Conservation (phyloP, 2,113 vertebrate genomes). For the Plecotus auritus region DNA sequence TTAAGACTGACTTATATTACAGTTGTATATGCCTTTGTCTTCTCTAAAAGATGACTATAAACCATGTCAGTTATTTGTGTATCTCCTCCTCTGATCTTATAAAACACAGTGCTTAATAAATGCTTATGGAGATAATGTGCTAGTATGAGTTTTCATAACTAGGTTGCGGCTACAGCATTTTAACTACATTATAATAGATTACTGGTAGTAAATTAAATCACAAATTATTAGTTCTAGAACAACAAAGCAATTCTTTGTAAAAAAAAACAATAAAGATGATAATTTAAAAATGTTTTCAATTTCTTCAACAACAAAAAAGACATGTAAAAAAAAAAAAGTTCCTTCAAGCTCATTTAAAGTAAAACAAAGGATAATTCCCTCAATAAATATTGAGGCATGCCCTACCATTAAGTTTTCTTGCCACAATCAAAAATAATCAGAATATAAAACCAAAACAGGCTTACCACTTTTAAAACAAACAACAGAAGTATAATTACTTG, state of each 20-base stretch:
- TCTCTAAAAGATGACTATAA: not conserved
- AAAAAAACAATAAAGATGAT: not conserved
- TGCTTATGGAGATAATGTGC: not conserved
- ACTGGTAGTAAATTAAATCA: constrained; percentile 26
- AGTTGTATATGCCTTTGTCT: not conserved
- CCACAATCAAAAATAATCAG: not conserved
- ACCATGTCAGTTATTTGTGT: not conserved
- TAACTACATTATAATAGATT: not conserved
- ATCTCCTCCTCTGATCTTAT: not conserved
- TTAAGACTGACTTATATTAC: not conserved
- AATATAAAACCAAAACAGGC: not conserved
- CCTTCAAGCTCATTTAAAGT: not conserved
- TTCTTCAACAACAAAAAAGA: too few species aligned
- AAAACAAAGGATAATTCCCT: not conserved
- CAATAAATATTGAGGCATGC: not conserved
- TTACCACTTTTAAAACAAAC: not conserved
- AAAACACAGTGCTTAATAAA: not conserved
- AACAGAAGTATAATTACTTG: not conserved
- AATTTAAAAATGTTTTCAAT: not conserved
- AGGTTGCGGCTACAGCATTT: not conserved
- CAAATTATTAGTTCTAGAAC: constrained; percentile 26
- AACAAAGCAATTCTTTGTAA: not conserved
- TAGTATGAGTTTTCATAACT: constrained; percentile 6
- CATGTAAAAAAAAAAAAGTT: not conserved
- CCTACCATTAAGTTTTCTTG: not conserved